Base-by-base conservation (phyloP, 1,140 invertebrate genomes). In the Euwallacea fornicatus region DNA sequence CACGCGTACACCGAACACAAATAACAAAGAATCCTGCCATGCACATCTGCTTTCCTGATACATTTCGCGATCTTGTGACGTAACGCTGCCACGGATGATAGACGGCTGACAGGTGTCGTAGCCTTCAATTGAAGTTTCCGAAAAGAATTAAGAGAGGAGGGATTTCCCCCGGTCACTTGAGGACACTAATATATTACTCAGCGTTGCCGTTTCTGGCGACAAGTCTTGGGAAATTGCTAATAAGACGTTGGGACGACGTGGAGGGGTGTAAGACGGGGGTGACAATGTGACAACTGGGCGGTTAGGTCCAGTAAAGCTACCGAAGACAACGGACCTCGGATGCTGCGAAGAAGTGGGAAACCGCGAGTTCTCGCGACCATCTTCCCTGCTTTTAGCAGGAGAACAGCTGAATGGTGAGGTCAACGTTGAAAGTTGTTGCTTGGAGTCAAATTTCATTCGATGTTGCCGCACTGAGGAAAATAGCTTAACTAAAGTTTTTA, bases 51-150 rank as follows among this genome's bases (percentile, higher is more conserved):
- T 59, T 16, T 73, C 78, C 78, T 76, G 71, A 16, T 79, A 66
- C 50, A 61, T 73, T 77, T 74, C 75, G 78, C 76, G 77, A 77
- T 75, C 76, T 79, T 76, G 78, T 80, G 78, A 80, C 78, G 78
- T 80, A 76, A 78, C 73, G 77, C 71, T 76, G 78, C 75, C 78
- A 79, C 73, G 76, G 72, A 80, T 80, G 78, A 79, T 80, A 79
- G 78, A 80, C 78, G 77, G 77, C 78, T 80, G 78, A 80, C 78
- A 80, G 78, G 71, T 80, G 78, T 75, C 75, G 63, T 72, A 69
- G 46, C 61, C 53, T 65, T 69, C 71, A 59, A 56, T 64, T 65
- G 66, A 56, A 10, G 54, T 8, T 21, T 56, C 16, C 2, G 54
- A 13, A 16, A 56, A 15, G 16, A 56, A 13, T 56, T 56, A 15